Percentiles rank a stretch among this genome's conserved stretches.
These are phyloP conservation scores for mouse (Mus musculus) DNA, from an alignment of 2,113 vertebrate species.

Conservation along the genomic window DNA sequence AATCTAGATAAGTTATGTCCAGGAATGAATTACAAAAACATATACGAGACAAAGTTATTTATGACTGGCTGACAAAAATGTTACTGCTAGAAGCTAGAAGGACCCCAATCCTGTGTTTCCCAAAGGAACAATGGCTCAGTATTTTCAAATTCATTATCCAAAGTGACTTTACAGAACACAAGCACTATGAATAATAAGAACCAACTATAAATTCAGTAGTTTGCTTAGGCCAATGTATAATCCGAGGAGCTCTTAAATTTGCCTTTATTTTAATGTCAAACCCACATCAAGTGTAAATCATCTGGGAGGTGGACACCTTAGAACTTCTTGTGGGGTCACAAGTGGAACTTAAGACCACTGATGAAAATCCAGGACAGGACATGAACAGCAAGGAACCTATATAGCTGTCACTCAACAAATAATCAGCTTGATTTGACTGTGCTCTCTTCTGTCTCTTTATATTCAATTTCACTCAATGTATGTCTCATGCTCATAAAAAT, in stretches of 20 bases:
- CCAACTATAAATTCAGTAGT: background rate
- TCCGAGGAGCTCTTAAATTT: background rate
- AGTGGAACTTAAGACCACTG: background rate
- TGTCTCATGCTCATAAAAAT: background rate
- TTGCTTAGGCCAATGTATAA: background rate
- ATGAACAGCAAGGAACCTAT: background rate
- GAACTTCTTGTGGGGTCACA: background rate
- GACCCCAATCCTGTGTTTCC: background rate
- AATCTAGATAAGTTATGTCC: background rate
- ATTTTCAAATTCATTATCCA: background rate
- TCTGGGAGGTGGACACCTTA: background rate
- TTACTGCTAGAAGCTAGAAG: background rate
- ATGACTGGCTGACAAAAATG: background rate
- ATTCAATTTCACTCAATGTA: background rate
- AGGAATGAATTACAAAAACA: background rate
- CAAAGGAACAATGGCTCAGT: background rate
- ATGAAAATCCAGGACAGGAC: background rate
- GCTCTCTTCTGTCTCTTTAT: constrained; percentile 26
- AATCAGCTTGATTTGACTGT: background rate
- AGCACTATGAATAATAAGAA: background rate
- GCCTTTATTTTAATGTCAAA: background rate
- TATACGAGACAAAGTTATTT: background rate
- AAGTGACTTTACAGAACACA: background rate
- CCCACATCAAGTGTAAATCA: background rate
- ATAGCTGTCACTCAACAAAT: background rate